Evolutionary conservation across 2,888 invertebrate genomes (phyloP).

Genomic region (Eubasilissa splendida): DNA sequence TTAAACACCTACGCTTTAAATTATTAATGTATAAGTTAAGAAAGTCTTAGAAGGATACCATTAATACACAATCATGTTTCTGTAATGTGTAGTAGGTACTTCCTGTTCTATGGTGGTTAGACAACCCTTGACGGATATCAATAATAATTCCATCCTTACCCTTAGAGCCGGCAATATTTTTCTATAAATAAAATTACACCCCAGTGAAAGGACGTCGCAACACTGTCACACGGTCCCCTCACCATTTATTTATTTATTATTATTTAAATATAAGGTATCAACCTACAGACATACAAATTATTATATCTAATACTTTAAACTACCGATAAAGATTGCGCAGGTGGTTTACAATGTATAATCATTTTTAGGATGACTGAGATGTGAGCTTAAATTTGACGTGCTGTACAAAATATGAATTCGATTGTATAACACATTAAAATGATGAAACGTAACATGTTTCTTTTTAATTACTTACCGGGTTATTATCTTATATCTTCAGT

Average conservation of each 20-base stretch:
- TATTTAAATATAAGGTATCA: not conserved
- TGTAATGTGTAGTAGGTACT: not conserved
- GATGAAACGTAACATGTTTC: too few relatives aligned
- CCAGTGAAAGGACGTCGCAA: not conserved
- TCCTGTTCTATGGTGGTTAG: not conserved
- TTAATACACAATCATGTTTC: not conserved
- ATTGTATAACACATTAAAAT: too few relatives aligned
- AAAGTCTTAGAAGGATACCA: not conserved
- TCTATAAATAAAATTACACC: slow-evolving; percentile 23
- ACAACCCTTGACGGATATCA: slow-evolving; percentile 2
- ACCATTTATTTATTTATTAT: not conserved
- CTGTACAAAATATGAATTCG: too few relatives aligned
- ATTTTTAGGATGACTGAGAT: too few relatives aligned
- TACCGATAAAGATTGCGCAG: too few relatives aligned
- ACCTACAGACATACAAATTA: not conserved
- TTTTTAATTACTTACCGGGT: too few relatives aligned
- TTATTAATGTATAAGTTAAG: not conserved
- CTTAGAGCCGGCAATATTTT: not conserved
- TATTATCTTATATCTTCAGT: too few relatives aligned
- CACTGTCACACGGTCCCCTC: not conserved
- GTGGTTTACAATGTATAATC: too few relatives aligned
- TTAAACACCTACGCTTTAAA: not conserved
- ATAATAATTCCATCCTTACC: slow-evolving; percentile 17
- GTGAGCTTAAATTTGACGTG: too few relatives aligned
- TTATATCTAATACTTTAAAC: too few relatives aligned